Evolutionary conservation across 92 coral and sea anemone species (phyloP).

Genomic region (Bergia sp.): DNA sequence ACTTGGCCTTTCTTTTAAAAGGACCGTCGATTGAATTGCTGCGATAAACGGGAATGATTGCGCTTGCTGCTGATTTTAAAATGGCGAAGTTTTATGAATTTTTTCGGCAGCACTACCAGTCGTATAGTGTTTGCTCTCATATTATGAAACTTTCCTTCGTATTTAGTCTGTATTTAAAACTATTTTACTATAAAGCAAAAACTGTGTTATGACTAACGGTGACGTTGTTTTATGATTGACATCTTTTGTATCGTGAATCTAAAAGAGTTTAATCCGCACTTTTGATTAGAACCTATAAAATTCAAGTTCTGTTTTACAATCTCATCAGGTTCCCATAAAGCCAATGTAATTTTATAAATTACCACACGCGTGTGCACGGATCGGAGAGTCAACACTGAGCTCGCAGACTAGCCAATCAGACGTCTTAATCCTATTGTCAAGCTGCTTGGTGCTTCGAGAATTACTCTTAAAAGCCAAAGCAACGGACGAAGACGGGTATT

Average conservation of each 20-base stretch:
- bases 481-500: neutral
- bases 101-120: neutral
- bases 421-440: neutral
- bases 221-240: neutral
- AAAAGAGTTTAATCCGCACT: neutral
- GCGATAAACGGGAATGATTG: neutral
- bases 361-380: neutral
- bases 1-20: neutral
- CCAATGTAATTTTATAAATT: neutral
- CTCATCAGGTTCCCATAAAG: neutral
- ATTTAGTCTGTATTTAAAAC: neutral
- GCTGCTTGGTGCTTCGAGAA: neutral
- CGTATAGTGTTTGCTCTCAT: neutral
- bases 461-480: conserved; percentile 1
- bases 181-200: neutral
- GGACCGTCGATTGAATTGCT: neutral
- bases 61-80: no score
- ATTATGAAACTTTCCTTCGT: neutral
- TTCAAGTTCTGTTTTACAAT: neutral
- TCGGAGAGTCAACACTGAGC: no score
- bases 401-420: conserved; percentile 8
- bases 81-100: neutral
- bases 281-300: neutral
- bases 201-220: neutral
- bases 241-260: neutral